These are phyloP conservation scores for Peromyscus melanophrys DNA, from an alignment of 2,797 vertebrate species.

Conservation along the genomic window DNA sequence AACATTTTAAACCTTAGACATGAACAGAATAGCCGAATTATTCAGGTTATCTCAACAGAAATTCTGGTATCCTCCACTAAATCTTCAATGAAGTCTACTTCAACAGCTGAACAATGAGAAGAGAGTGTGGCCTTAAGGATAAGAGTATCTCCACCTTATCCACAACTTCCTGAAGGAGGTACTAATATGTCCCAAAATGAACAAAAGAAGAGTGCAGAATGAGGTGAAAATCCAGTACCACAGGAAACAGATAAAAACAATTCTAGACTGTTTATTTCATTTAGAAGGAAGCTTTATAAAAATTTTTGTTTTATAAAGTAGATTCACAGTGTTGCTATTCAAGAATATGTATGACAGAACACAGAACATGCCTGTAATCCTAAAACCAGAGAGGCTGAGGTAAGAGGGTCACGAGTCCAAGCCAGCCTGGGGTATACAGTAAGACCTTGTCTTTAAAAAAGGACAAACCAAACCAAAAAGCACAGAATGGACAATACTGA, in stretches of 20 bases:
- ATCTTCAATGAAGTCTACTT: constrained; percentile 13
- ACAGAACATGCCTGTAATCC: not conserved
- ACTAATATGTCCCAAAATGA: not conserved
- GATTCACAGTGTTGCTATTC: not conserved
- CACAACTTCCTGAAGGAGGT: not conserved
- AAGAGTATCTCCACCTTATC: not conserved
- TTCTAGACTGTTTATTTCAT: not conserved
- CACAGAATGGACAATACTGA: not conserved
- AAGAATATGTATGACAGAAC: not conserved
- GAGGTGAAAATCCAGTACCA: not conserved
- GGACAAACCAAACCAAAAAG: not conserved
- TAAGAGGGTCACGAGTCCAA: not conserved
- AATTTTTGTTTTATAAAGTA: constrained; percentile 18
- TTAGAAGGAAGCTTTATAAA: constrained; percentile 39
- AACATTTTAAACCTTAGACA: constrained; percentile 36
- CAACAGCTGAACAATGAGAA: not conserved
- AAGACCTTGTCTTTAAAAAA: not conserved
- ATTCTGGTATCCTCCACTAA: constrained; percentile 3
- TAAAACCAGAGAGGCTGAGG: not conserved
- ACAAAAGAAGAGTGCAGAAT: not conserved
- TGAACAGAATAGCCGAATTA: constrained; percentile 26
- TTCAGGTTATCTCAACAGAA: not conserved
- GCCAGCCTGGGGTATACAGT: not conserved
- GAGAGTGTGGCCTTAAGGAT: not conserved
- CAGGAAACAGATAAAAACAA: not conserved